Evolutionary conservation across 2,888 invertebrate species (phyloP).

Genomic region (Caenorhabditis sp.): DNA sequence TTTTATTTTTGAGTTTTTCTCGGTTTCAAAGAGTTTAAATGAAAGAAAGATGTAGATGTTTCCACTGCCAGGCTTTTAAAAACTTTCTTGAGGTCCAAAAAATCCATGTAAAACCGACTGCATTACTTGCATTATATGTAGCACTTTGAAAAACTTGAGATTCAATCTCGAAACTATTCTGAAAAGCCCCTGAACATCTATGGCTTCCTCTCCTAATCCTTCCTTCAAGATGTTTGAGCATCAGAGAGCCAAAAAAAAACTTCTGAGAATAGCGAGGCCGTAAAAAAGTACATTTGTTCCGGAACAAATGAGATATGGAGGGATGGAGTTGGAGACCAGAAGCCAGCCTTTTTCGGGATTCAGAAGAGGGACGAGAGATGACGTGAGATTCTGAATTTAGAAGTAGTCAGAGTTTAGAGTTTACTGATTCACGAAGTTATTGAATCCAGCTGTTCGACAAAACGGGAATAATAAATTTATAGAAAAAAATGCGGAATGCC

Average conservation of each 20-base stretch:
- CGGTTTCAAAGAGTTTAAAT: neutral
- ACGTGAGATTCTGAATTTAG: neutral
- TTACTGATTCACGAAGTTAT: neutral
- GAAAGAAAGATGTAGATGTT: neutral
- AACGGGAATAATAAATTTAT: no score
- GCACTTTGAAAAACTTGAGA: no score
- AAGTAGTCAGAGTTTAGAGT: neutral
- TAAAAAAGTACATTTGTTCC: slow-evolving; percentile 7
- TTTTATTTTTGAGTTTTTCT: neutral
- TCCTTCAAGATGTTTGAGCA: slow-evolving; percentile 14
- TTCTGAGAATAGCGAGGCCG: slow-evolving; percentile 21
- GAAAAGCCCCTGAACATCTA: slow-evolving; percentile 1
- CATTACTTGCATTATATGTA: no score
- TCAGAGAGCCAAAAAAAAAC: neutral
- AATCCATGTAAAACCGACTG: no score
- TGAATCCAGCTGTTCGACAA: no score
- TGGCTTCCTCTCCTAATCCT: slow-evolving; percentile 3
- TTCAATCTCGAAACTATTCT: neutral
- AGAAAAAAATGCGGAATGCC: no score
- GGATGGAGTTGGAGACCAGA: neutral
- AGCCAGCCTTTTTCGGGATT: neutral
- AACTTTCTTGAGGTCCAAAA: no score
- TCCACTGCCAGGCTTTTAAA: no score
- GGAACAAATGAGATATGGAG: slow-evolving; percentile 21
- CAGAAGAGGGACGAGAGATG: neutral